Percentiles rank a stretch among this genome's conserved stretches.
phyloP scores from a whole-genome alignment of 2,113 vertebrate genomes.

The Lophura nycthemera region DNA sequence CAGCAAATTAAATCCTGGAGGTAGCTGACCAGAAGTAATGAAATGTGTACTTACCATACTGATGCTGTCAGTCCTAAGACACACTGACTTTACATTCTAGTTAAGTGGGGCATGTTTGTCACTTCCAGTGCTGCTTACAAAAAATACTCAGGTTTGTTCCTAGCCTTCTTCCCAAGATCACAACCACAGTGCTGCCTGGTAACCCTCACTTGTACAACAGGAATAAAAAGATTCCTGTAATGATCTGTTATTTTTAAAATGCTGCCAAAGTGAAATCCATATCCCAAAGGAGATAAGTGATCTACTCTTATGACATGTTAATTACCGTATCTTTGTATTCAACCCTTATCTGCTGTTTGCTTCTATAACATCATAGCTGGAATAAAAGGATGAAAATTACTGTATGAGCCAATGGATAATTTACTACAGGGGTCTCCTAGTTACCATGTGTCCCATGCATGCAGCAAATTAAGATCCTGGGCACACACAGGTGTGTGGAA shows the following conservation, averaged over 20 bases:
- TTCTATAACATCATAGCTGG: not conserved
- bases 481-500: not conserved
- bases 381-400: not conserved
- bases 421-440: not conserved
- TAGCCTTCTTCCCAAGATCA: not conserved
- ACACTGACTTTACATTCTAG: constrained; percentile 7
- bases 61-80: constrained; percentile 70
- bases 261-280: not conserved
- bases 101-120: constrained; percentile 58
- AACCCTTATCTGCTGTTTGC: not conserved
- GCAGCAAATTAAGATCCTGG: not conserved
- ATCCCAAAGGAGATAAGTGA: not conserved
- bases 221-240: not conserved
- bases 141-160: not conserved
- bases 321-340: not conserved
- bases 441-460: accelerated
- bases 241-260: not conserved
- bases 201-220: not conserved
- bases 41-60: constrained; percentile 74
- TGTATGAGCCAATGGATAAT: not conserved
- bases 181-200: not conserved
- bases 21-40: constrained; percentile 73
- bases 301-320: not conserved
- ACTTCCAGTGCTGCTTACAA: not conserved
- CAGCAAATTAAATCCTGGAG: constrained; percentile 70